Evolutionary conservation across 2,113 vertebrate species (phyloP).

Genomic region (Sturnira hondurensis): DNA sequence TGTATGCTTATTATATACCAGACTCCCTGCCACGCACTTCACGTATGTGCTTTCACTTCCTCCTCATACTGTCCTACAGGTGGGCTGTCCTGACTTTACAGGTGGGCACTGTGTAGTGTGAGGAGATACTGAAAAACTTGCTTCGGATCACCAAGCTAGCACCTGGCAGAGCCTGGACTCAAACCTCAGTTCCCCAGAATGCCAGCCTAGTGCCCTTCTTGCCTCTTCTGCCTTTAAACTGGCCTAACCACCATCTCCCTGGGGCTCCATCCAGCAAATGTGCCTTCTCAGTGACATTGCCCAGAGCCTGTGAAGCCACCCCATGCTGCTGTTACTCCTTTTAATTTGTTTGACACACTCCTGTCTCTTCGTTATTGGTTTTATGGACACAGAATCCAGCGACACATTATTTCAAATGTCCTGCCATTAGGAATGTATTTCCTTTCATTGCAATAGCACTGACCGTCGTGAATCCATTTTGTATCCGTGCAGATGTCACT

Average conservation of each 20-base stretch:
- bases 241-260: neutral
- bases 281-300: neutral
- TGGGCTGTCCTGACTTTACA: neutral
- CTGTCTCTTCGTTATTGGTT: constrained; percentile 70
- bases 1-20: neutral
- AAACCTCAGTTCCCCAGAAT: neutral
- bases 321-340: constrained; percentile 25
- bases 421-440: constrained; percentile 75
- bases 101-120: neutral
- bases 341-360: constrained; percentile 61
- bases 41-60: neutral
- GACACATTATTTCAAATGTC: constrained; percentile 72
- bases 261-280: neutral
- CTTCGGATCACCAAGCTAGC: neutral
- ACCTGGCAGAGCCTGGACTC: neutral
- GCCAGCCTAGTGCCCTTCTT: neutral
- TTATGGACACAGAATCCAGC: constrained; percentile 66
- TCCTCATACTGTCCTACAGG: neutral
- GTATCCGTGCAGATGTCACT: constrained; percentile 73
- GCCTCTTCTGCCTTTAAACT: neutral
- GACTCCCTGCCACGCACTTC: neutral
- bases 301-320: constrained; percentile 51
- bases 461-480: constrained; percentile 73
- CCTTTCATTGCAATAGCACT: constrained; percentile 67
- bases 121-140: neutral